phyloP scores from a whole-genome alignment of 53 echinoderm and acorn worm genomes.

The Luidia sarsii region DNA sequence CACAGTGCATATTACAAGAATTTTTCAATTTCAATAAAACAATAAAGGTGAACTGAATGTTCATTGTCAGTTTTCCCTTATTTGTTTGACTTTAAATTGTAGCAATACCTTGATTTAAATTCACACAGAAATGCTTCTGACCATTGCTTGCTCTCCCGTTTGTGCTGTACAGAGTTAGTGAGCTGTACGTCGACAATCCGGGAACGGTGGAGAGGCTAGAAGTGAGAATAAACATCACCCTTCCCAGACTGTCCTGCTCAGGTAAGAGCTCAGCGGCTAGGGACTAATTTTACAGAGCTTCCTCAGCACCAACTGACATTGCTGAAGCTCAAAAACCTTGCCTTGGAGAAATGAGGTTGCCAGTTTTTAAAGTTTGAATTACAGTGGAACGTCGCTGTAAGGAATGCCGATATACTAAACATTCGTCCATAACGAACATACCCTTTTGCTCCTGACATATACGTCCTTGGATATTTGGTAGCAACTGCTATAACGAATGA shows the following conservation, averaged over 20 bases:
- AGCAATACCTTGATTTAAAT: no score
- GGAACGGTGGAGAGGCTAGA: conserved; percentile 82
- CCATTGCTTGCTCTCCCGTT: neutral
- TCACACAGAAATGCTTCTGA: no score
- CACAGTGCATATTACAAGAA: neutral
- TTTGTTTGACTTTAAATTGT: no score
- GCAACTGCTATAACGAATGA: no score
- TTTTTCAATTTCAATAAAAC: neutral
- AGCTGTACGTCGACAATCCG: conserved; percentile 96
- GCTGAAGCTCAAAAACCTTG: neutral
- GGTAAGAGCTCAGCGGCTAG: conserved; percentile 54
- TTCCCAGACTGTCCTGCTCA: conserved; percentile 67
- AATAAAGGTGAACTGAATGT: no score
- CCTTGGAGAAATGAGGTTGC: no score
- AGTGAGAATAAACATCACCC: conserved; percentile 79
- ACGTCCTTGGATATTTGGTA: no score
- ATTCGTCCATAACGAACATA: no score
- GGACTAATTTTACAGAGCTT: neutral
- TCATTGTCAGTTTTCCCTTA: no score
- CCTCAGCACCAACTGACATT: neutral
- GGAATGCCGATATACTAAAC: no score
- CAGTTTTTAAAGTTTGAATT: neutral
- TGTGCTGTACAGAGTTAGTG: conserved; percentile 76
- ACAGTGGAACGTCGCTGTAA: no score
- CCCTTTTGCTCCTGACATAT: no score